Percentiles rank a stretch among this genome's conserved stretches.
Evolutionary conservation across 2,113 vertebrate species (phyloP).

Genomic region (Hippocampus mohnikei): DNA sequence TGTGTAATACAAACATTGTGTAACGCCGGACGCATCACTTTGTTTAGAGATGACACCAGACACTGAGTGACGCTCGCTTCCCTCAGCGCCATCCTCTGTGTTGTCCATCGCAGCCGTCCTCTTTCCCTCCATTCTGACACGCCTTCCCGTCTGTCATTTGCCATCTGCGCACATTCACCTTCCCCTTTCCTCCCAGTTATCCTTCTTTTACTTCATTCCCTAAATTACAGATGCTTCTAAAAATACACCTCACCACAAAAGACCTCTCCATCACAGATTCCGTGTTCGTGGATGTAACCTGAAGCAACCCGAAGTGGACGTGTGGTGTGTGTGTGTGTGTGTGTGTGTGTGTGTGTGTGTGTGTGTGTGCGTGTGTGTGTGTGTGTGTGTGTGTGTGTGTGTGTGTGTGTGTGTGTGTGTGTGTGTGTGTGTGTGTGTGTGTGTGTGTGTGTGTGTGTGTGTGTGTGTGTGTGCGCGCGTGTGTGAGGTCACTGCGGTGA

Average conservation of each 20-base stretch:
- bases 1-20: not conserved
- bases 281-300: conserved; percentile 45
- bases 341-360: too few species aligned
- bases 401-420: too few species aligned
- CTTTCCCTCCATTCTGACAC: not conserved
- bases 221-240: conserved; percentile 54
- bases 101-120: not conserved
- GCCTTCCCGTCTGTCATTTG: not conserved
- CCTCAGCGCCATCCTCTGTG: not conserved
- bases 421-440: too few species aligned
- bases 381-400: not conserved
- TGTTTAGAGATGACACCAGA: conserved; percentile 21
- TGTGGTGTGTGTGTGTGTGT: not conserved
- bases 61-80: conserved; percentile 13
- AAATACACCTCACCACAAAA: conserved; percentile 63
- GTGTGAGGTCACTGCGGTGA: conserved; percentile 41
- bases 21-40: conserved; percentile 23
- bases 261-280: conserved; percentile 52
- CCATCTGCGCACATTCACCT: not conserved
- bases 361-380: not conserved
- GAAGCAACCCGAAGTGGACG: conserved; percentile 25
- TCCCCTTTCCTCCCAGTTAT: conserved; percentile 1
- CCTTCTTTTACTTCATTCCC: conserved; percentile 7
- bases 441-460: not conserved
- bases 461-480: conserved; percentile 2